These are phyloP conservation scores for Hipposideros larvatus DNA, from an alignment of 2,797 vertebrate species.

Conservation along the genomic window DNA sequence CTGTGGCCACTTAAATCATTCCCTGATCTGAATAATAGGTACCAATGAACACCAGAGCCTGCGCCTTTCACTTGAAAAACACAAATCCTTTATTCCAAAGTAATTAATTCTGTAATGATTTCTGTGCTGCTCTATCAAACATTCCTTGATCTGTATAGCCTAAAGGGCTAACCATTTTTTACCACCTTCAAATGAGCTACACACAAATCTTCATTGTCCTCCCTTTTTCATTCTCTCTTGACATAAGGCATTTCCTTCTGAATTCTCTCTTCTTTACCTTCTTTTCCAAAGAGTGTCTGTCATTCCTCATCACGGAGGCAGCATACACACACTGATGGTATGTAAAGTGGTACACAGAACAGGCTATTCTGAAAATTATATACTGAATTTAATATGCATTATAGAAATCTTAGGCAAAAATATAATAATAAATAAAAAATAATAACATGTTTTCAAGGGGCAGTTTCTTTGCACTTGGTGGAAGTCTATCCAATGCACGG, in stretches of 20 bases:
- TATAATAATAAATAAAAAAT: not conserved
- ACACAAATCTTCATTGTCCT: slow-evolving; percentile 51
- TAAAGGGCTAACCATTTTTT: not conserved
- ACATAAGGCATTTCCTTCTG: not conserved
- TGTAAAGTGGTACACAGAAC: not conserved
- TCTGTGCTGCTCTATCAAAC: not conserved
- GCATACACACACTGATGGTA: not conserved
- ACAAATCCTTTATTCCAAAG: not conserved
- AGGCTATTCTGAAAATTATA: not conserved
- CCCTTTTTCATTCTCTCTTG: not conserved
- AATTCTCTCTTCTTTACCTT: not conserved
- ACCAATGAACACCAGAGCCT: not conserved
- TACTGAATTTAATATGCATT: not conserved
- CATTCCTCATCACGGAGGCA: not conserved
- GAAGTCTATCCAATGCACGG: not conserved
- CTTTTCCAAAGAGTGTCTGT: not conserved
- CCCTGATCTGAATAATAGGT: not conserved
- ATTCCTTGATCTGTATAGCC: not conserved
- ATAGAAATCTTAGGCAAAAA: not conserved
- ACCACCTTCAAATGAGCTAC: not conserved
- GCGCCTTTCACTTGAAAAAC: not conserved
- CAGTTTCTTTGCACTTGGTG: not conserved
- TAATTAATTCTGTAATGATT: slow-evolving; percentile 37
- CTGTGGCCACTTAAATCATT: not conserved
- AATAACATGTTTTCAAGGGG: too few relatives aligned